A percentile compares a stretch with the other conserved stretches of the same genome.
Evolutionary conservation across 2,113 vertebrate species (phyloP).

Genomic region (Brachionichthys hirsutus): DNA sequence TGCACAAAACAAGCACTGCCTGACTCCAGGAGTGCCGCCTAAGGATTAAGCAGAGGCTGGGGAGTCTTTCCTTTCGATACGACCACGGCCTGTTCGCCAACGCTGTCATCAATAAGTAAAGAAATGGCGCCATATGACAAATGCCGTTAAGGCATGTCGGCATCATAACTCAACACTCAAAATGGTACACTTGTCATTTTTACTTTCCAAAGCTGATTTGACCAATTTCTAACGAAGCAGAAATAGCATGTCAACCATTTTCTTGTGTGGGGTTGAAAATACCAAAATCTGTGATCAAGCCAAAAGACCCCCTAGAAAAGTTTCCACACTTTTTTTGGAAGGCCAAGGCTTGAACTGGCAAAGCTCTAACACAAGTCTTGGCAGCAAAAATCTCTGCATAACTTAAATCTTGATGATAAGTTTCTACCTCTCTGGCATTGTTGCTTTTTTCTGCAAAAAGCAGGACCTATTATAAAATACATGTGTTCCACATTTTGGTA

Average conservation of each 20-base stretch:
- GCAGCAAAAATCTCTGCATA: constrained; percentile 24
- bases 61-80: constrained; percentile 65
- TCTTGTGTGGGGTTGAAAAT: constrained; percentile 8
- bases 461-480: constrained; percentile 16
- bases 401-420: constrained; percentile 17
- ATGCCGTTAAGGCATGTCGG: neutral
- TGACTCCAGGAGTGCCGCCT: constrained; percentile 3
- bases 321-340: constrained; percentile 24
- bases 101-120: constrained; percentile 80
- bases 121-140: constrained; percentile 83
- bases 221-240: too few relatives aligned
- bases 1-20: constrained; percentile 16
- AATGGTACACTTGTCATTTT: neutral
- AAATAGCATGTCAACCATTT: constrained; percentile 8
- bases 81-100: constrained; percentile 80
- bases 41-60: neutral
- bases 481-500: constrained; percentile 8
- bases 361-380: constrained; percentile 38
- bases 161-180: neutral
- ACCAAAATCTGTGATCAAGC: constrained; percentile 30
- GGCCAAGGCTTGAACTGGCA: constrained; percentile 29
- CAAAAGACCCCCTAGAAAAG: constrained; percentile 1
- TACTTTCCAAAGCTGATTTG: too few relatives aligned
- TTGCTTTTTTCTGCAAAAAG: neutral
- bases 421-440: neutral